Conservation (phyloP, 2,888 invertebrate genomes). For the Harpalus rufipes region DNA sequence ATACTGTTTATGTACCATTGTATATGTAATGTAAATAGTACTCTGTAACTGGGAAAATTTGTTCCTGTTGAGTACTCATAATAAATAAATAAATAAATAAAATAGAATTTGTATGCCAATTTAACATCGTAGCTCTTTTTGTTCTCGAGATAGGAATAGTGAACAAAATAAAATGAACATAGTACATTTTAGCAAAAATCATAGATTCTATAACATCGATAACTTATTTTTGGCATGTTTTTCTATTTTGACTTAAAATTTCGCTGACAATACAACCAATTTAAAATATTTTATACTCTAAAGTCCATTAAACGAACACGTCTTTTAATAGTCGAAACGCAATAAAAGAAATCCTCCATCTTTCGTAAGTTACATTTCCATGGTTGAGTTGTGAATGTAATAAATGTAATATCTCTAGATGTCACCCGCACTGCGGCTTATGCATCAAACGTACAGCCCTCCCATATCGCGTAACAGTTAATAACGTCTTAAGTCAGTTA, state of each 20-base stretch:
- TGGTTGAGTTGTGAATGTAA: background rate
- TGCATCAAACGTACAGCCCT: slow-evolving; percentile 38
- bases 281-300: background rate
- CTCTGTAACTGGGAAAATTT: no score
- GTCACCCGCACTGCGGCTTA: slow-evolving; percentile 37
- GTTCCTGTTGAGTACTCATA: no score
- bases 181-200: no score
- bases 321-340: background rate
- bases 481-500: slow-evolving; percentile 58
- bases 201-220: no score
- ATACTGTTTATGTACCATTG: no score
- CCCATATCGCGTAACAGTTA: slow-evolving; percentile 53
- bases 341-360: background rate
- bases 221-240: no score
- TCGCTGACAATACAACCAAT: background rate
- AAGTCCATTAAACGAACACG: background rate
- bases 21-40: no score
- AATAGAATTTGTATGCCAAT: no score
- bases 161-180: no score
- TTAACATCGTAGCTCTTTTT: no score
- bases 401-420: slow-evolving; percentile 25
- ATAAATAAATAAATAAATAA: no score
- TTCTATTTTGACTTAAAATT: background rate
- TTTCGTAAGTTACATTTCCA: background rate
- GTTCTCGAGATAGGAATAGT: no score